A percentile compares a stretch with the other conserved stretches of the same genome.
Conservation (phyloP, 2,888 invertebrate species). For the Eurytoma adleriae region DNA sequence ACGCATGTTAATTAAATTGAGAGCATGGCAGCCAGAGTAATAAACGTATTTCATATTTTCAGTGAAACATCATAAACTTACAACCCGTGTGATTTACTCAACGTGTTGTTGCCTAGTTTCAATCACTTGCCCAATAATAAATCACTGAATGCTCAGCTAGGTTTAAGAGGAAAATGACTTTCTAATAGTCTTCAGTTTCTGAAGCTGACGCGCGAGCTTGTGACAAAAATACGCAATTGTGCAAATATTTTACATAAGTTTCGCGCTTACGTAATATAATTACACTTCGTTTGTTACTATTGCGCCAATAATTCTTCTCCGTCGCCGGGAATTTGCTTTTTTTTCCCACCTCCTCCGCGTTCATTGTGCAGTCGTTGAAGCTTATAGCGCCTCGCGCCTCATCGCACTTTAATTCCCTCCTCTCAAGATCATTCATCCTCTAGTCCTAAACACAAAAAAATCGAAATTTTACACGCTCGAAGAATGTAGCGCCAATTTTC, state of each 20-base stretch:
- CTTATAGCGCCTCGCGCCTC: neutral
- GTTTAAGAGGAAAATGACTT: conserved; percentile 31
- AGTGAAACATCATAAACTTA: neutral
- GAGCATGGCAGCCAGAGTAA: too few relatives aligned
- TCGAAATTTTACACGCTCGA: neutral
- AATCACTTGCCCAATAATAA: conserved; percentile 25
- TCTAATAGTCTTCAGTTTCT: conserved; percentile 41
- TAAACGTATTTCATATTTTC: neutral
- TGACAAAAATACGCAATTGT: conserved; percentile 34
- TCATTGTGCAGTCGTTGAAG: neutral
- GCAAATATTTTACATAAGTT: conserved; percentile 50
- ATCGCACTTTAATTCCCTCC: neutral
- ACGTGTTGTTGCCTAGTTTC: conserved; percentile 8
- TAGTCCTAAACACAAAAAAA: neutral
- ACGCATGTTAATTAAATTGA: too few relatives aligned
- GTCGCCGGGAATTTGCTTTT: neutral
- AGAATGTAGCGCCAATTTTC: neutral
- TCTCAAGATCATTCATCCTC: neutral
- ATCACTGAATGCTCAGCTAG: conserved; percentile 17
- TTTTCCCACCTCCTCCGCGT: neutral
- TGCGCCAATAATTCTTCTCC: conserved; percentile 9
- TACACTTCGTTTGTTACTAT: conserved; percentile 9
- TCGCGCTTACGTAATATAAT: conserved; percentile 33
- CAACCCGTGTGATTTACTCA: neutral
- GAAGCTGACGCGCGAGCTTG: conserved; percentile 6